phyloP scores from a whole-genome alignment of 2,888 invertebrate species.

The Lysandra bellargus region DNA sequence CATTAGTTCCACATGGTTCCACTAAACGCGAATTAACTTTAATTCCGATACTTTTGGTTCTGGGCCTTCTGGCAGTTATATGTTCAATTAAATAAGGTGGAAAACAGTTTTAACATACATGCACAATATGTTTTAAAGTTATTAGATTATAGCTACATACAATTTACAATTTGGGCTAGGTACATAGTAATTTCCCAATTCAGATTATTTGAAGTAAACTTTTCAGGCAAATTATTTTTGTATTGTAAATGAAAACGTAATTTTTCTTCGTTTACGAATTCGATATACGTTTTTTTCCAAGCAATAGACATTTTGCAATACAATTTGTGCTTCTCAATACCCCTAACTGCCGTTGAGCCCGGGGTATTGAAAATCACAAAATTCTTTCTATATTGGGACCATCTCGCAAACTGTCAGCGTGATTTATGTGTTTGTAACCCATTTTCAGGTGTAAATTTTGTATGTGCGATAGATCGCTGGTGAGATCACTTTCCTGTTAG shows the following conservation, averaged over 20 bases:
- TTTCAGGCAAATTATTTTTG: background rate
- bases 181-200: background rate
- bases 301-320: background rate
- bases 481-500: slow-evolving; percentile 13
- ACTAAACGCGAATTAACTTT: background rate
- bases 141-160: background rate
- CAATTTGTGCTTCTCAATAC: background rate
- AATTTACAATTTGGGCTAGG: too few species aligned
- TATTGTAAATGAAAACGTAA: background rate
- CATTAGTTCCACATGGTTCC: background rate
- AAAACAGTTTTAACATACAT: background rate
- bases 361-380: background rate
- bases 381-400: background rate
- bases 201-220: background rate
- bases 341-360: background rate
- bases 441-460: slow-evolving; percentile 8
- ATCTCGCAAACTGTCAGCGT: background rate
- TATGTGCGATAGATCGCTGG: slow-evolving; percentile 9
- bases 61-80: background rate
- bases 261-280: background rate
- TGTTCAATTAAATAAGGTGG: background rate
- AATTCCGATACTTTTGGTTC: background rate
- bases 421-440: slow-evolving; percentile 9
- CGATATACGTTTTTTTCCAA: background rate
- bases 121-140: background rate